phyloP scores from a whole-genome alignment of 2,113 vertebrate species.

The Coptodon bakossiorum region DNA sequence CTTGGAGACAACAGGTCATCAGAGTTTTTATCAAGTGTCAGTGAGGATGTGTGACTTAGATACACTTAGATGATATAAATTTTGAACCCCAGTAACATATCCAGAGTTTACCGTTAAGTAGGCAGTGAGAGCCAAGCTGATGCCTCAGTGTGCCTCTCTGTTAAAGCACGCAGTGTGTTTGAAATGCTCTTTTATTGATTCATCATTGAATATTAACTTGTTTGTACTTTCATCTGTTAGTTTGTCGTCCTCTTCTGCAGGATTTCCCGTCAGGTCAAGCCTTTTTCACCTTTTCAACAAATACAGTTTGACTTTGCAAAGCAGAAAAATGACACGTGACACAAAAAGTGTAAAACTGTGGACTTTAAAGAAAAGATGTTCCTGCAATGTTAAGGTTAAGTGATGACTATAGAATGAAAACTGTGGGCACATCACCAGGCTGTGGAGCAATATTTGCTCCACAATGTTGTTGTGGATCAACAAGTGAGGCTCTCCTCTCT shows the following conservation, averaged over 20 bases:
- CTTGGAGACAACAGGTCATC: not conserved
- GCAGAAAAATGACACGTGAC: not conserved
- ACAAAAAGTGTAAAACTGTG: not conserved
- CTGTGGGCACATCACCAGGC: not conserved
- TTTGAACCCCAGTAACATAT: not conserved
- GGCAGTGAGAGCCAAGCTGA: not conserved
- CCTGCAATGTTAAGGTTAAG: not conserved
- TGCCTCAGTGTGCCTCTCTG: not conserved
- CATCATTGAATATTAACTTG: not conserved
- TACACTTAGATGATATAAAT: not conserved
- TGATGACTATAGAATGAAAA: not conserved
- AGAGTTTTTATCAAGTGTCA: not conserved
- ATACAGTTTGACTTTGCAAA: not conserved
- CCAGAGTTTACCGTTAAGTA: not conserved
- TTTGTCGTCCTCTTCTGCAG: not conserved
- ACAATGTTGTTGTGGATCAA: rapidly evolving
- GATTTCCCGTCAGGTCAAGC: not conserved
- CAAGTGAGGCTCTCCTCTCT: rapidly evolving
- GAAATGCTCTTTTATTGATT: not conserved
- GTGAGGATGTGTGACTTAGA: not conserved
- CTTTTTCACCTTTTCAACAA: not conserved
- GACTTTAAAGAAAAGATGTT: rapidly evolving
- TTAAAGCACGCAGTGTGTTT: not conserved
- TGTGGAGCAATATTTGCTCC: not conserved
- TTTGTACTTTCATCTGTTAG: not conserved